Conservation (phyloP, 2,797 vertebrate genomes). For the Sebastes trivittatus region DNA sequence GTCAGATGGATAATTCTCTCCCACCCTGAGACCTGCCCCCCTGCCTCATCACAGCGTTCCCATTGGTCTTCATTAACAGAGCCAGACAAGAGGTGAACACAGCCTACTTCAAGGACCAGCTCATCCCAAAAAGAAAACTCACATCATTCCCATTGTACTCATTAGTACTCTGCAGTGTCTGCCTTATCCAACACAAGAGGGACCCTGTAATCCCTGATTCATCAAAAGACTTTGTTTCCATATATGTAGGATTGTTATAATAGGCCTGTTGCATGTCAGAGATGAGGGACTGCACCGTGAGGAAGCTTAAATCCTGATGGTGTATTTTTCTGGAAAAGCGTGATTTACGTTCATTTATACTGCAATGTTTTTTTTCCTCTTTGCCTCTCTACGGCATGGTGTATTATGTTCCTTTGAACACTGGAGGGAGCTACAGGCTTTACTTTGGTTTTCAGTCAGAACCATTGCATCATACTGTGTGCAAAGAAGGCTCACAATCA, state of each 20-base stretch:
- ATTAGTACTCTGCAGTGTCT: neutral
- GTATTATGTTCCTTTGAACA: conserved; percentile 39
- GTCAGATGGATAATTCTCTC: neutral
- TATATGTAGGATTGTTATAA: neutral
- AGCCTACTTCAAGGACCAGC: neutral
- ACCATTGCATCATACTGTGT: too few species aligned
- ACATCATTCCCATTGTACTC: neutral
- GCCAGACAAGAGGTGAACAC: neutral
- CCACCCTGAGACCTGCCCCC: neutral
- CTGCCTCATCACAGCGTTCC: neutral
- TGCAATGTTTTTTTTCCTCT: neutral
- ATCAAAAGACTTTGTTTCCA: neutral
- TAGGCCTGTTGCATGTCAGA: neutral
- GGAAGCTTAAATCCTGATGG: neutral
- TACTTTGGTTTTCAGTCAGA: neutral
- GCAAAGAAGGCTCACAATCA: neutral
- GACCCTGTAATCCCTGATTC: neutral
- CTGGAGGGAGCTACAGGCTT: conserved; percentile 38
- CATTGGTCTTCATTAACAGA: conserved; percentile 35
- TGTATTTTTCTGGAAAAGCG: neutral
- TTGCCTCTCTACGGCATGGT: neutral
- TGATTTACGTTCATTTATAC: neutral
- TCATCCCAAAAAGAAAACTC: neutral
- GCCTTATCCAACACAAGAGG: neutral
- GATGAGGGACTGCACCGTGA: neutral